Evolutionary conservation across 2,113 vertebrate genomes (phyloP).

Genomic region (Carassius gibelio): DNA sequence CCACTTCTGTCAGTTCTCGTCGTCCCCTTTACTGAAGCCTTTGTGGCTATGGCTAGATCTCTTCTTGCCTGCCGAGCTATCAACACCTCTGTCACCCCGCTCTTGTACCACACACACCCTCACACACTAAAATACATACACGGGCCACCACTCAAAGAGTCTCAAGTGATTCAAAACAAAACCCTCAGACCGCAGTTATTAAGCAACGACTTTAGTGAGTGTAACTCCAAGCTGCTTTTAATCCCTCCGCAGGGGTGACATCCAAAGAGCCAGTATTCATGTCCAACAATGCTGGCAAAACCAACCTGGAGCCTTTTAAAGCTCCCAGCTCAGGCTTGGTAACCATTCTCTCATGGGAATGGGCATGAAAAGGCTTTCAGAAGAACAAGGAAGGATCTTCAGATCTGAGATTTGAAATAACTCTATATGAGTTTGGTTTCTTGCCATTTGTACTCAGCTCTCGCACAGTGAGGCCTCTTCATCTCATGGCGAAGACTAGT

Average conservation of each 20-base stretch:
- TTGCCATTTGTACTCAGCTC: background rate
- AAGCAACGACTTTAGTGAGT: slow-evolving; percentile 29
- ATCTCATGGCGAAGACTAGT: slow-evolving; percentile 27
- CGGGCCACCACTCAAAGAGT: slow-evolving; percentile 26
- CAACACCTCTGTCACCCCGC: slow-evolving; percentile 29
- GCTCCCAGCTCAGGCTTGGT: background rate
- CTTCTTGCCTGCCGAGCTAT: slow-evolving; percentile 29
- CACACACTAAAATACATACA: slow-evolving; percentile 6
- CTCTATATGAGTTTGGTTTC: slow-evolving; percentile 10
- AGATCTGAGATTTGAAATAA: slow-evolving; percentile 19
- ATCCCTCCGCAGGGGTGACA: slow-evolving; percentile 28
- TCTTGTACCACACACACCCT: slow-evolving; percentile 4
- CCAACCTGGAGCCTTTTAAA: slow-evolving; percentile 27
- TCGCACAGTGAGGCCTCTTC: slow-evolving; percentile 16
- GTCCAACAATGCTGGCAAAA: slow-evolving; percentile 16
- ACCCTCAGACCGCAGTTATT: slow-evolving; percentile 33
- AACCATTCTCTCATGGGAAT: background rate
- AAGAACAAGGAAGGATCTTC: background rate
- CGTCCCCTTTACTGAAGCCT: slow-evolving; percentile 4
- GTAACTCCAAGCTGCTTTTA: slow-evolving; percentile 21
- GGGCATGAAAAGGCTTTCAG: background rate
- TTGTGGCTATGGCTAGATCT: slow-evolving; percentile 25
- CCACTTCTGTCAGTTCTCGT: slow-evolving; percentile 11
- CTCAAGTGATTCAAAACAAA: slow-evolving; percentile 44
- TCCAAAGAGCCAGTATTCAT: slow-evolving; percentile 28